Evolutionary conservation across 2,113 vertebrate genomes (phyloP), one percentile per base, ranked within the genome.

Genomic region (Chascanopsetta lugubris): DNA sequence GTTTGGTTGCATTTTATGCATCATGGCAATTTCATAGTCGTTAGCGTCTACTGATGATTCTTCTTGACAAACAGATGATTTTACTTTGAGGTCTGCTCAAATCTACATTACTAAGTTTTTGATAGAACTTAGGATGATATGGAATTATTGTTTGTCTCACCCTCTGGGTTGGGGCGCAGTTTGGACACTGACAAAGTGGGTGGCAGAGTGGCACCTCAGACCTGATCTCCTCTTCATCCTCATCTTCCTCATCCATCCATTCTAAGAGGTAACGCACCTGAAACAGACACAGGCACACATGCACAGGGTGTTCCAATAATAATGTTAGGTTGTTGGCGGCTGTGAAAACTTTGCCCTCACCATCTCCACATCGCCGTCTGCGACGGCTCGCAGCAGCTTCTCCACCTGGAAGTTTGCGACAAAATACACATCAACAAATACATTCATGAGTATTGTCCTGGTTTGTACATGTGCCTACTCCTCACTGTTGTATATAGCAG

Each of bases 341-440:
- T 45, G 51, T 26, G 0, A 6, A n/a, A 5, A 12, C 13, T 20
- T 21, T 27, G 4, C 6, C 40, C 94, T 95, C 86, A 99, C 97
- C 97, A 99, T 99, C 91, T 98, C 95, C 57, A 96, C 84, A 48
- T 99, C 97, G 3, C 94, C 95, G 61, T 99, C 97, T 18, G 96
- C 96, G 54, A 97, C 92, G 0, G 97, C 97, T 72, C 96, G 92
- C 62, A 99, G 85, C 71, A 99, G 93, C 84, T 98, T 99, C 88
- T 99, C 97, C 85, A 98, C 94, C 97, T 99, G 79, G n/a, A n/a
- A n/a, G n/a, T n/a, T n/a, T n/a, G n/a, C n/a, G n/a, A n/a, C n/a
- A n/a, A n/a, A n/a, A n/a, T n/a, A n/a, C n/a, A n/a, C n/a, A n/a
- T 83, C 72, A 73, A 27, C 5, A 4, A 42, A 11, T 75, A 45